Percentiles rank a stretch among this genome's conserved stretches.
Evolutionary conservation across 2,797 vertebrate species (phyloP).

Genomic region (Acropternis orthonyx): DNA sequence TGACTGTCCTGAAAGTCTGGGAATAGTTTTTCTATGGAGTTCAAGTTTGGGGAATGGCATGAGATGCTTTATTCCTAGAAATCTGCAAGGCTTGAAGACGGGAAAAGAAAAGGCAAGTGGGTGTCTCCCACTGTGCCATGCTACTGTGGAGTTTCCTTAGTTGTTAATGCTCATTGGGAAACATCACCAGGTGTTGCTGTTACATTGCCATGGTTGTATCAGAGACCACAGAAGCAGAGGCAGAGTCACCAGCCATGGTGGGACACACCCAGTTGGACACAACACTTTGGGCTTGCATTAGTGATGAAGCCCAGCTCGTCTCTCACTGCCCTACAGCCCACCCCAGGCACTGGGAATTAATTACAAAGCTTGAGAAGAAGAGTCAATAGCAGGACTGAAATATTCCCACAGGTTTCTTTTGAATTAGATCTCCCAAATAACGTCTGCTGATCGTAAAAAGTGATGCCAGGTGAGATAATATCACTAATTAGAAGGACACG

Average conservation of each 20-base stretch:
- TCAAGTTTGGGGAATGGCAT: background rate
- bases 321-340: background rate
- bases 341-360: background rate
- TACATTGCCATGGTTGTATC: rapidly evolving
- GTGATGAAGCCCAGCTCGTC: background rate
- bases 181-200: rapidly evolving
- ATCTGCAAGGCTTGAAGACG: background rate
- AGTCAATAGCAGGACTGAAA: constrained; percentile 17
- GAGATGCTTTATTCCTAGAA: background rate
- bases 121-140: rapidly evolving
- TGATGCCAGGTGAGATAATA: background rate
- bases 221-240: background rate
- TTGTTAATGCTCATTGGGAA: background rate
- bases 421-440: background rate
- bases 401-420: background rate
- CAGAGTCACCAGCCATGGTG: rapidly evolving
- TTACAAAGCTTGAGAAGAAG: background rate
- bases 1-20: background rate
- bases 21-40: background rate
- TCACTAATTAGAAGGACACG: background rate
- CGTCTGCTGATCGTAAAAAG: background rate
- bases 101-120: rapidly evolving
- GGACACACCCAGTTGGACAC: background rate
- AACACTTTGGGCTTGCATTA: background rate
- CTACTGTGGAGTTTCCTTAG: background rate